Base-by-base conservation (phyloP, 2,797 vertebrate genomes). In the Ispidina lecontei region DNA sequence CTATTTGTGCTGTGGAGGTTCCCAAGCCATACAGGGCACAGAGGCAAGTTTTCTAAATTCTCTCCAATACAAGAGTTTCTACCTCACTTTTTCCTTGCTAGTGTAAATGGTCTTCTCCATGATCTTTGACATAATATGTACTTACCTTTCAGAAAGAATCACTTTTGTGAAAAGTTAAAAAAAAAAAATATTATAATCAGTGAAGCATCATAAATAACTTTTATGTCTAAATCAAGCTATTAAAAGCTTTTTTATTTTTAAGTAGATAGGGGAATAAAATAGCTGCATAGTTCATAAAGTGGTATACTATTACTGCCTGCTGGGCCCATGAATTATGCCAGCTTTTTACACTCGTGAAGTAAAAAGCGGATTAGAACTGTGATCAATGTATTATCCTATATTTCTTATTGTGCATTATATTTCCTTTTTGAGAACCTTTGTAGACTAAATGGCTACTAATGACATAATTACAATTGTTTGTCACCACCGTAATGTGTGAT, bases 401-500 rank as follows among this genome's bases (percentile, higher is more conserved):
- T 98, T 98, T 97, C 97, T 97, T 96, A 96, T 98, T 97, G 97
- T 97, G 96, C 97, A 56, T 97, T 97, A 92, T 96, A 94, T 97
- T 98, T 98, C 97, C 96, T 97, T 97, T 97, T 95, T 96, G 98
- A 98, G 96, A 97, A 97, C 96, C 98, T 98, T 97, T 98, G 97
- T 98, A 97, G 97, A 97, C 98, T 98, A 98, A 98, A 98, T 98
- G 98, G 97, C 98, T 97, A 98, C 98, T 98, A 99, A 98, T 98
- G 98, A 98, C 98, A 98, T 97, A 98, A 98, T 98, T 98, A 98
- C 98, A 98, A 98, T 98, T 99, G 98, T 99, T 99, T 98, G 98
- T 99, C 98, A 98, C 98, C 97, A 98, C 97, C 96, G 94, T 98
- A 98, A 98, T 98, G 98, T 97, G 97, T 97, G 97, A 98, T 98